These are phyloP conservation scores for Augochlora pura DNA, from an alignment of 1,140 invertebrate species.

Conservation along the genomic window DNA sequence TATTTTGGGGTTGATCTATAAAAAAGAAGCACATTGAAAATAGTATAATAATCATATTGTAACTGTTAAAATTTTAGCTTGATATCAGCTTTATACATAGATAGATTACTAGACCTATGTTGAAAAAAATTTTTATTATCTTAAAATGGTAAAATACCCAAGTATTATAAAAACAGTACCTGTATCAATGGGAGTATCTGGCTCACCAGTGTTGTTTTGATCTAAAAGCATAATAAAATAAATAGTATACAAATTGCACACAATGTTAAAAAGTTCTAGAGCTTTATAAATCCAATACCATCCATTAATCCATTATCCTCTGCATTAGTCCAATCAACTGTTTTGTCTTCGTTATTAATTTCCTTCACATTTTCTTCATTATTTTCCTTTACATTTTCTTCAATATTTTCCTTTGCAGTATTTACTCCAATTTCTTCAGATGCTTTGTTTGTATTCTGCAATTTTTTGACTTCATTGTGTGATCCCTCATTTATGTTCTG, in stretches of 20 bases:
- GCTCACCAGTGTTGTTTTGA: background rate
- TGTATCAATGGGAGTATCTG: background rate
- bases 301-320: background rate
- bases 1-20: slow-evolving; percentile 30
- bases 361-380: no score
- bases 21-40: background rate
- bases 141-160: no score
- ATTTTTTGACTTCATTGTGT: no score
- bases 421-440: background rate
- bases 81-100: no score
- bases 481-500: no score
- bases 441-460: background rate
- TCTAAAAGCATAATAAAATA: slow-evolving; percentile 29
- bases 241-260: background rate
- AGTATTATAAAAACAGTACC: slow-evolving; percentile 4
- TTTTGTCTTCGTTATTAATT: slow-evolving; percentile 22
- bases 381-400: slow-evolving; percentile 19
- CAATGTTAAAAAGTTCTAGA: background rate
- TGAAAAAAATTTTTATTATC: no score
- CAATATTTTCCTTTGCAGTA: slow-evolving; percentile 17
- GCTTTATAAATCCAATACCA: slow-evolving; percentile 23
- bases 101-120: no score
- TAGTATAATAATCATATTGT: no score
- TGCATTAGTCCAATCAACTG: background rate
- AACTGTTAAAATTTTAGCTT: background rate